Base-by-base conservation (phyloP, 30 jellyfish, hydroid and myxozoan species). In the Mastigias papua region DNA sequence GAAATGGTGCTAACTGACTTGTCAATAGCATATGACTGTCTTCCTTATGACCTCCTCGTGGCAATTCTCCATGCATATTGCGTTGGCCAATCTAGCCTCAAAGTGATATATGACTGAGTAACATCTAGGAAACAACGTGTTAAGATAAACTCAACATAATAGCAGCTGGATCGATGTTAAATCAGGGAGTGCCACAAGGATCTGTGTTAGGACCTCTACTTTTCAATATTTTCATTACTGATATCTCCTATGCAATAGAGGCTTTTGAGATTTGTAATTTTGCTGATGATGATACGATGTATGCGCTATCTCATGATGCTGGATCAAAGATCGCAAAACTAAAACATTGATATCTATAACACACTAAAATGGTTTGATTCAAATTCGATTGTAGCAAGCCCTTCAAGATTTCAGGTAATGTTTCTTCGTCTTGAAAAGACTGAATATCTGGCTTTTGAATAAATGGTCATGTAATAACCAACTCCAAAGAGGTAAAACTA, bases 401-500 rank as follows among this genome's bases (percentile, higher is more conserved):
- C 82, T 7, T n/a, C 29, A 34, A 71, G 32, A 71, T 71, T 71
- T 71, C 82, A 71, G 82, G 65, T 71, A 71, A 71, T 71, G 22
- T 71, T 71, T 71, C 66, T 71, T 71, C 1, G 69, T 37, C 65
- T 71, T 68, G 32, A 31, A 71, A 31, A 19, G 82, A 29, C 29
- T 21, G 26, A 71, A 71, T 7, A 71, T 71, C 33, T 71, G 63
- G 37, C 29, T 71, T 71, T 34, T 66, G 37, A 71, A 31, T 71
- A 31, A 37, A 71, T 31, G 64, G 65, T n/a, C 30, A 71, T n/a
- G 82, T 34, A 33, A 71, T 71, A 27, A 33, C 82, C 65, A 71
- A 37, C 78, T 71, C 82, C 82, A 71, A 71, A 71, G 82, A 71
- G 31, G 89, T 78, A 26, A 57, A 60, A 23, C 78, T 78, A 19